A percentile compares a stretch with the other conserved stretches of the same genome.
Evolutionary conservation across 1,140 invertebrate genomes (phyloP).

Genomic region (Ceratosolen solmsi): DNA sequence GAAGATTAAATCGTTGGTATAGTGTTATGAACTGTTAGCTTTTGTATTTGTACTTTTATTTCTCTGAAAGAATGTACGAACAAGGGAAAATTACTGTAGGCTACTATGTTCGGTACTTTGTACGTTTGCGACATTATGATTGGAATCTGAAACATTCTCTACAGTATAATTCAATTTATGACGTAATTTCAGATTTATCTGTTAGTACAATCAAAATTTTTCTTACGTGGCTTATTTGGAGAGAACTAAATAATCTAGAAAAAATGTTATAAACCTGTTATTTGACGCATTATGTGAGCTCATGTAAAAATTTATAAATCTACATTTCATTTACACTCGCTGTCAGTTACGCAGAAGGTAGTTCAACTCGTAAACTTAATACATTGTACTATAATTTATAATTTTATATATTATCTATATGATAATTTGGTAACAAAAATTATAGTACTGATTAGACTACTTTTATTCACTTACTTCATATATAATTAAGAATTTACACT

Average conservation of each 20-base stretch:
- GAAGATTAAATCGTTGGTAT: too few relatives aligned
- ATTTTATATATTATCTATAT: conserved; percentile 8
- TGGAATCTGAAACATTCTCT: not conserved
- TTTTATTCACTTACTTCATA: not conserved
- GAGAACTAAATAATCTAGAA: not conserved
- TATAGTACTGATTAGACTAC: not conserved
- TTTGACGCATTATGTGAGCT: not conserved
- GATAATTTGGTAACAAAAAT: not conserved
- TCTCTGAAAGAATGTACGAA: not conserved
- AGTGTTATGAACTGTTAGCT: too few relatives aligned
- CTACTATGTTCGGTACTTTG: not conserved
- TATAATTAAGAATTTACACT: not conserved
- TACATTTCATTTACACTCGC: not conserved
- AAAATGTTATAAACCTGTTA: conserved; percentile 18
- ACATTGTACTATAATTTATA: not conserved
- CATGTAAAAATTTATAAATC: not conserved
- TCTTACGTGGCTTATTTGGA: not conserved
- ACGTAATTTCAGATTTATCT: not conserved
- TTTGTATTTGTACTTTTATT: too few relatives aligned
- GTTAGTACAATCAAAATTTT: not conserved
- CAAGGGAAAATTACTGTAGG: not conserved
- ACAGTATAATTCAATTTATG: not conserved
- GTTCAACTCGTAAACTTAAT: not conserved
- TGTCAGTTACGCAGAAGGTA: not conserved
- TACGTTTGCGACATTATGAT: not conserved